Conservation (phyloP, 2,113 vertebrate species). For the Hirundichthys speculiger region DNA sequence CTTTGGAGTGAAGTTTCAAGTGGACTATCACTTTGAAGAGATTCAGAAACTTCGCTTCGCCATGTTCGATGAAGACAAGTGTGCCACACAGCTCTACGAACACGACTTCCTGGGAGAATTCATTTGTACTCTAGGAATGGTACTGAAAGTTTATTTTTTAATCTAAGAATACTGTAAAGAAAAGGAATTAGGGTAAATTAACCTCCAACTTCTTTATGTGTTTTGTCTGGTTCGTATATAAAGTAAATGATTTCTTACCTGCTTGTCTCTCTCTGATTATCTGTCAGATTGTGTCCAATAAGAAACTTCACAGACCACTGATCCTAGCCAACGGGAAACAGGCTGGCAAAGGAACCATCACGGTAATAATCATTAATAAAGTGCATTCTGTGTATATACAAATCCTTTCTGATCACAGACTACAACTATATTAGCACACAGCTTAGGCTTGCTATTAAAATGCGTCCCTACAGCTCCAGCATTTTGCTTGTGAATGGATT, state of each 20-base stretch:
- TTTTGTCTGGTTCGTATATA: background rate
- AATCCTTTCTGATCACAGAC: no score
- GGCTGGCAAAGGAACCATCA: conserved; percentile 94
- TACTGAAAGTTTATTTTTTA: conserved; percentile 51
- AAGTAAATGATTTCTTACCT: background rate
- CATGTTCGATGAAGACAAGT: conserved; percentile 97
- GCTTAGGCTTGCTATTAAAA: no score
- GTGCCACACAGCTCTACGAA: conserved; percentile 91
- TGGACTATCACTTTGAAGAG: conserved; percentile 97
- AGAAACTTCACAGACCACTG: conserved; percentile 92
- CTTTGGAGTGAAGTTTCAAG: conserved; percentile 93
- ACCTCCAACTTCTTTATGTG: background rate
- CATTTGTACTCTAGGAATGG: conserved; percentile 92
- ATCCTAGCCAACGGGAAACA: conserved; percentile 93
- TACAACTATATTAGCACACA: no score
- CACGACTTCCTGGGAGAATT: conserved; percentile 97
- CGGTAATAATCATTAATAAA: conserved; percentile 72
- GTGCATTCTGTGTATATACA: no score
- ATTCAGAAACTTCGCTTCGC: conserved; percentile 97
- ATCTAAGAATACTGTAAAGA: background rate
- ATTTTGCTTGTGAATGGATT: no score
- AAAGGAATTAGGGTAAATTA: background rate
- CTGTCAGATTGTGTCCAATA: conserved; percentile 95
- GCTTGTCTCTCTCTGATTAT: conserved; percentile 13
- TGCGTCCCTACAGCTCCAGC: no score